These are phyloP conservation scores for Centropyge bicolor DNA, from an alignment of 2,797 vertebrate genomes.

Conservation along the genomic window DNA sequence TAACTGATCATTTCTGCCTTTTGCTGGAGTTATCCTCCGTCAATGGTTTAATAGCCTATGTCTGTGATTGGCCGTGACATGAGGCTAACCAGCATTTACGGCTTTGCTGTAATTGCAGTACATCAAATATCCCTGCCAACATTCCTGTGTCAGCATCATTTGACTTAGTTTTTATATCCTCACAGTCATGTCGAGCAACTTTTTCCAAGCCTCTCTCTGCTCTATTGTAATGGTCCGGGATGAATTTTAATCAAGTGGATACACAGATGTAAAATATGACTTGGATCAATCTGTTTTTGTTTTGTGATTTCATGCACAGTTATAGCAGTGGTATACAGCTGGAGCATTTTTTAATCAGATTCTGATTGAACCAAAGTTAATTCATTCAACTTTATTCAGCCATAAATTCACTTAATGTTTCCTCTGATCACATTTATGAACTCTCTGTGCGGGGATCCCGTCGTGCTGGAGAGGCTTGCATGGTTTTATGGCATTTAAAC, in stretches of 20 bases:
- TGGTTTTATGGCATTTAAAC: slow-evolving; percentile 3
- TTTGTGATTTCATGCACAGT: slow-evolving; percentile 39
- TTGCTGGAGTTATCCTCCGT: slow-evolving; percentile 8
- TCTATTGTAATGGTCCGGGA: not conserved
- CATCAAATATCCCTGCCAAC: slow-evolving; percentile 20
- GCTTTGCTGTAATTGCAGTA: slow-evolving; percentile 25
- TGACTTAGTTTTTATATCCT: slow-evolving; percentile 12
- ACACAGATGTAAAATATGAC: slow-evolving; percentile 7
- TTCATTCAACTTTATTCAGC: slow-evolving; percentile 11
- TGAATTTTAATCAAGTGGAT: not conserved
- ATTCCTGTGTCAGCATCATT: slow-evolving; percentile 22
- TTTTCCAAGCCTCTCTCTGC: not conserved
- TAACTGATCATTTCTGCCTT: slow-evolving; percentile 39
- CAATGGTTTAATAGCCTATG: slow-evolving; percentile 9
- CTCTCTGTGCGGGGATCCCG: not conserved
- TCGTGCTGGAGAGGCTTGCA: not conserved
- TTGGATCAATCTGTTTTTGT: slow-evolving; percentile 37
- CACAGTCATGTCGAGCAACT: not conserved
- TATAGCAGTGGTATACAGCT: not conserved
- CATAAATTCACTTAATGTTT: slow-evolving; percentile 2
- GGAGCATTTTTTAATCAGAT: slow-evolving; percentile 13
- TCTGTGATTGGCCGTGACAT: slow-evolving; percentile 52
- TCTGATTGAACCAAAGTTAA: slow-evolving; percentile 3
- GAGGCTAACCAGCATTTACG: slow-evolving; percentile 25
- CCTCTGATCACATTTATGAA: not conserved